Conservation (phyloP, 2,888 invertebrate species). For the Ornithoptera alexandrae region DNA sequence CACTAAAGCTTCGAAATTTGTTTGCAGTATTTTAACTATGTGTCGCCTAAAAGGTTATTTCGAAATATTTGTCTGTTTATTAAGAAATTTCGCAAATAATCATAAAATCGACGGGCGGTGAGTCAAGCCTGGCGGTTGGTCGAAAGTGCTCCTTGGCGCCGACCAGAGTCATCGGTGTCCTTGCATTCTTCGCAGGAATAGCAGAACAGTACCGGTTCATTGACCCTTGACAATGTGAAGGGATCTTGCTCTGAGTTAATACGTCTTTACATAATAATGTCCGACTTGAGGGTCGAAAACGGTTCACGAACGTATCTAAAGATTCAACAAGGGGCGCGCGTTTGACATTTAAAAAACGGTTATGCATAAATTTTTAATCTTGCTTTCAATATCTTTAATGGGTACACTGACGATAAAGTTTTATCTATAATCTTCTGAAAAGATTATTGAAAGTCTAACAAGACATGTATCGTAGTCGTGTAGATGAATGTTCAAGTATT, state of each 20-base stretch:
- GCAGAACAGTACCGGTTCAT: constrained; percentile 71
- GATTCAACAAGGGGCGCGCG: not conserved
- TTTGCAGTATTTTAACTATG: constrained; percentile 24
- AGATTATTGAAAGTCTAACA: constrained; percentile 48
- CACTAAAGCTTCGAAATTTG: constrained; percentile 2
- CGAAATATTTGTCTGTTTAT: constrained; percentile 52
- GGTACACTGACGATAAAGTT: constrained; percentile 20
- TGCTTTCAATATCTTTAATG: constrained; percentile 23
- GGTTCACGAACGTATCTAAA: constrained; percentile 48
- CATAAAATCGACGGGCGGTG: constrained; percentile 32
- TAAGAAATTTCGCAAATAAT: constrained; percentile 46
- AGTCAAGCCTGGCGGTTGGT: constrained; percentile 32
- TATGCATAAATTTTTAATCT: constrained; percentile 3
- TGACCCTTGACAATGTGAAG: constrained; percentile 73
- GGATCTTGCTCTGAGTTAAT: constrained; percentile 57
- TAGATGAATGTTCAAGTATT: constrained; percentile 63
- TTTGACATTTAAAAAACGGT: constrained; percentile 8
- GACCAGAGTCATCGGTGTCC: constrained; percentile 61
- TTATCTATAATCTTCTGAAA: constrained; percentile 39
- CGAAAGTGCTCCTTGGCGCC: constrained; percentile 30
- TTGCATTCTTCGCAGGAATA: constrained; percentile 72
- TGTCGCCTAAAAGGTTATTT: constrained; percentile 54
- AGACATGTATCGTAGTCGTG: constrained; percentile 48
- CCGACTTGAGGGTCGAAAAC: constrained; percentile 57
- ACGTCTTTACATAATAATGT: constrained; percentile 63